A percentile compares a stretch with the other conserved stretches of the same genome.
Evolutionary conservation across 2,888 invertebrate species (phyloP).

Genomic region (Tenthredo distinguenda): DNA sequence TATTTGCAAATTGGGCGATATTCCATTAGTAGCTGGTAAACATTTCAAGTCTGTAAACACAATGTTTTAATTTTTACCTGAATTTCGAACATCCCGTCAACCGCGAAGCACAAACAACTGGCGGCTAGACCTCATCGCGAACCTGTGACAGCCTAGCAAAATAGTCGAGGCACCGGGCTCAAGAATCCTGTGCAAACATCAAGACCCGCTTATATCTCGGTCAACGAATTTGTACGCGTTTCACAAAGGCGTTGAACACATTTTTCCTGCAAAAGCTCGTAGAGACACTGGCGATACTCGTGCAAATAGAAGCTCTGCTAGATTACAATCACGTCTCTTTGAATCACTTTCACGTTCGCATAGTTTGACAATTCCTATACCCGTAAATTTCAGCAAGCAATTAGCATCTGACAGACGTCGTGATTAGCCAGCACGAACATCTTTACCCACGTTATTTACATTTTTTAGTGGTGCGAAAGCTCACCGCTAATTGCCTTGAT

Average conservation of each 20-base stretch:
- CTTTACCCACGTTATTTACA: neutral
- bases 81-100: constrained; percentile 44
- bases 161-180: constrained; percentile 23
- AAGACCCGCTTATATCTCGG: constrained; percentile 22
- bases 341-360: constrained; percentile 4
- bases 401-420: constrained; percentile 4
- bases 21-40: constrained; percentile 52
- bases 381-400: neutral
- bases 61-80: constrained; percentile 53
- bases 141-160: constrained; percentile 17
- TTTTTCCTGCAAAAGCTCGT: neutral
- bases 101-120: constrained; percentile 30
- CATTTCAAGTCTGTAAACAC: constrained; percentile 44
- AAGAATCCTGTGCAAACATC: constrained; percentile 51
- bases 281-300: neutral
- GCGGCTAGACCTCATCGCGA: neutral
- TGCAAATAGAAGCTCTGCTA: neutral
- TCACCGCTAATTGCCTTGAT: neutral
- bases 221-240: constrained; percentile 47
- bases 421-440: constrained; percentile 20
- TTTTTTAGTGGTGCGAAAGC: neutral
- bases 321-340: neutral
- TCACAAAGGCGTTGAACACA: constrained; percentile 17
- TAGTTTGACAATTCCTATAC: neutral
- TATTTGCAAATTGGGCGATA: constrained; percentile 51